These are phyloP conservation scores for Alethe diademata DNA, from an alignment of 2,113 vertebrate genomes.

Conservation along the genomic window DNA sequence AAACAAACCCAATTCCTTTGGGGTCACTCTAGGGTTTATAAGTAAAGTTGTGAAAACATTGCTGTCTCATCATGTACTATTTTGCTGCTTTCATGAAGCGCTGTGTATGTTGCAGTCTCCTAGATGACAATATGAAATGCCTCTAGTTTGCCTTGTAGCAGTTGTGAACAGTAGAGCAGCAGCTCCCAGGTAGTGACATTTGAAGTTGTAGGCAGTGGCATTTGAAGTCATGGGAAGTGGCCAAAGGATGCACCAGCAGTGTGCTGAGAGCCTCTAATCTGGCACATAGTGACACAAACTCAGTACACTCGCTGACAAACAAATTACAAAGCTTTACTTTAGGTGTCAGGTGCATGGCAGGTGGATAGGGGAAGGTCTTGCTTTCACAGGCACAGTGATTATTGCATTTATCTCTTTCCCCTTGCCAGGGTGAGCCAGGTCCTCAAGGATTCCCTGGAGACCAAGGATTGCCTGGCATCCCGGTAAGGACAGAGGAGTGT, in stretches of 20 bases:
- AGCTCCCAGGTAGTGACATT: not conserved
- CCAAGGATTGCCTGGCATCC: slow-evolving; percentile 71
- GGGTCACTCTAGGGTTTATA: not conserved
- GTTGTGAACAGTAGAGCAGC: not conserved
- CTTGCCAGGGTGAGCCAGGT: slow-evolving; percentile 83
- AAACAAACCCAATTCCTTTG: not conserved
- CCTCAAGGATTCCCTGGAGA: slow-evolving; percentile 77
- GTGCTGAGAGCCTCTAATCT: not conserved
- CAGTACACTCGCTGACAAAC: not conserved
- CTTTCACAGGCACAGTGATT: not conserved
- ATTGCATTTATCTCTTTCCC: not conserved
- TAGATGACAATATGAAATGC: not conserved
- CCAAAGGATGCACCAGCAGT: not conserved
- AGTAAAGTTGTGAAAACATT: not conserved
- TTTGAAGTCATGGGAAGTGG: not conserved
- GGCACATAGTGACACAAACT: not conserved
- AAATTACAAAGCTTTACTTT: not conserved
- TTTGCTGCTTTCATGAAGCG: not conserved
- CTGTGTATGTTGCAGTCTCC: not conserved
- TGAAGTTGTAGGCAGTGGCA: not conserved
- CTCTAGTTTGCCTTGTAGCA: not conserved
- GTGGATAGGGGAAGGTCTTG: not conserved
- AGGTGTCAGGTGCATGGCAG: not conserved
- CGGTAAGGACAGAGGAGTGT: slow-evolving; percentile 70
- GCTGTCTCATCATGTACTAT: not conserved